Conservation (phyloP, 2,113 vertebrate genomes). For the Corynorhinus townsendii region DNA sequence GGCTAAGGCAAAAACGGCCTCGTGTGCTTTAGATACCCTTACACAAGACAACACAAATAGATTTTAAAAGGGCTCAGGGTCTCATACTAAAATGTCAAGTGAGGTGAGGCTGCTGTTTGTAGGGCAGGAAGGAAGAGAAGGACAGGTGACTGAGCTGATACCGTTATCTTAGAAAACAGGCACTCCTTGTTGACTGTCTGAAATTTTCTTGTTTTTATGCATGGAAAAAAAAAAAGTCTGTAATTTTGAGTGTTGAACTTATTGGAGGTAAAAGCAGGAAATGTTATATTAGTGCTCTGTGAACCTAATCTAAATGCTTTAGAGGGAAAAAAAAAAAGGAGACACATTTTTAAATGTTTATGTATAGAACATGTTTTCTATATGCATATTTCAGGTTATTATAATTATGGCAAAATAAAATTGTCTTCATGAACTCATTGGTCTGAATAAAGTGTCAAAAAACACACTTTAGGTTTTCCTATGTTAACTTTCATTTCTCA, state of each 20-base stretch:
- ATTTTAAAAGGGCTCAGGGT: not conserved
- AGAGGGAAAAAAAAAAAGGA: not conserved
- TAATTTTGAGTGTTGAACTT: not conserved
- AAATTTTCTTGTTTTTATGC: not conserved
- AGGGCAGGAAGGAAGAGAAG: not conserved
- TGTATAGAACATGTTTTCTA: not conserved
- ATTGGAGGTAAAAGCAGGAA: not conserved
- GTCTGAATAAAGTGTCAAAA: not conserved
- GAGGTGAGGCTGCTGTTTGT: not conserved
- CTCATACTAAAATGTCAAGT: conserved; percentile 1
- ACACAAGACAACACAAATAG: not conserved
- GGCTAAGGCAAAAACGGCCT: not conserved
- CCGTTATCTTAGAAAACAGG: not conserved
- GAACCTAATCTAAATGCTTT: not conserved
- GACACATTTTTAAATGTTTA: not conserved
- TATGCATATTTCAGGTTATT: not conserved
- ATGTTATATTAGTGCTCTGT: not conserved
- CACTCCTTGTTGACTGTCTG: not conserved
- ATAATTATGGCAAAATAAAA: not conserved
- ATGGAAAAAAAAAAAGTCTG: not conserved
- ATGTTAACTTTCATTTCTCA: not conserved
- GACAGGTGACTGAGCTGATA: not conserved
- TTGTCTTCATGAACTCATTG: not conserved
- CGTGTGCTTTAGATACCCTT: not conserved
- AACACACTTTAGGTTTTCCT: not conserved